Conservation (phyloP, 2,797 vertebrate genomes). For the Danio kyathit region DNA sequence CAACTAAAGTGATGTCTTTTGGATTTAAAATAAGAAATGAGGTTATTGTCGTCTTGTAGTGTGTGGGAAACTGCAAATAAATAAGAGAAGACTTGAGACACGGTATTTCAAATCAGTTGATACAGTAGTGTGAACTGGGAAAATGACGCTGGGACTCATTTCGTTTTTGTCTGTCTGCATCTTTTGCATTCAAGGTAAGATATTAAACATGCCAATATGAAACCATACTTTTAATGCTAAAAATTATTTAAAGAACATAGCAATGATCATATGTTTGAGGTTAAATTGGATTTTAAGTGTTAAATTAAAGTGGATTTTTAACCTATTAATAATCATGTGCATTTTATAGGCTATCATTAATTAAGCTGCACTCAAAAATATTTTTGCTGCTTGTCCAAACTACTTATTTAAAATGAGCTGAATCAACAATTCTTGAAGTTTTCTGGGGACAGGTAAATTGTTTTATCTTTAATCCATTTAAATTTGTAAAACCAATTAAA, state of each 20-base stretch:
- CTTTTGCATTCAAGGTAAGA: slow-evolving; percentile 45
- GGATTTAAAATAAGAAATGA: not conserved
- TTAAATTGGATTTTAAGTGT: too few species aligned
- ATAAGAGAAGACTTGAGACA: not conserved
- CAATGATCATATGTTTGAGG: too few species aligned
- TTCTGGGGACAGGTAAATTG: too few species aligned
- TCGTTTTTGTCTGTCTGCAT: slow-evolving; percentile 4
- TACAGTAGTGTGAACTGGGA: not conserved
- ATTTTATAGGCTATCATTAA: too few species aligned
- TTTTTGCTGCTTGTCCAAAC: too few species aligned
- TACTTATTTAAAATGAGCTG: too few species aligned
- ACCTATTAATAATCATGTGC: too few species aligned
- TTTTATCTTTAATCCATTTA: too few species aligned
- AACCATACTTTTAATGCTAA: not conserved
- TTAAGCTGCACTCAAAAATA: too few species aligned
- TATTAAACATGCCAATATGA: not conserved
- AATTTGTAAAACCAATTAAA: too few species aligned
- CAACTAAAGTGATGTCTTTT: not conserved
- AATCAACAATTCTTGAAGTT: too few species aligned
- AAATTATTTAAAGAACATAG: not conserved
- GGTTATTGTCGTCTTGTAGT: not conserved
- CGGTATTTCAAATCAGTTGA: not conserved
- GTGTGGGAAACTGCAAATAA: not conserved
- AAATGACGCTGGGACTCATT: slow-evolving; percentile 22
- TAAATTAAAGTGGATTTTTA: not conserved